Conservation (phyloP, 2,888 invertebrate genomes). For the Lasioglossum zephyrum region DNA sequence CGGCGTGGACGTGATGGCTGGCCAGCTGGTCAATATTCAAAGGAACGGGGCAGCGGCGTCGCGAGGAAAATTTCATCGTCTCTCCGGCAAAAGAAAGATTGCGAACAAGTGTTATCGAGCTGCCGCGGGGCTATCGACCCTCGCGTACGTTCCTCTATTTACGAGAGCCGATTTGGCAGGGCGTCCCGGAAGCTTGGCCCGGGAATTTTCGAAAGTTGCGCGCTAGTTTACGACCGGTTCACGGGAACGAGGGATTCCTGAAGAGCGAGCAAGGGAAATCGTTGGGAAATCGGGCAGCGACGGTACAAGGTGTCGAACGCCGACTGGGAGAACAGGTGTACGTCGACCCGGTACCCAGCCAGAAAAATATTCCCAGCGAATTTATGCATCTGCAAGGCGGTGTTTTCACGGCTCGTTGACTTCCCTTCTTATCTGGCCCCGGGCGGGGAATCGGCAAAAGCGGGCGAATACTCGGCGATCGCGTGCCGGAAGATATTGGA, state of each 20-base stretch:
- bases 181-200: constrained; percentile 33
- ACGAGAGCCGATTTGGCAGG: constrained; percentile 61
- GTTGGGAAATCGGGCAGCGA: background rate
- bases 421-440: constrained; percentile 49
- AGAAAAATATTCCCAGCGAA: constrained; percentile 58
- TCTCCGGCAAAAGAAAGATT: constrained; percentile 40
- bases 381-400: constrained; percentile 57
- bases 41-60: constrained; percentile 7
- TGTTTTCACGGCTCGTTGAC: constrained; percentile 66
- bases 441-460: constrained; percentile 51
- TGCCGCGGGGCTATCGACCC: constrained; percentile 17
- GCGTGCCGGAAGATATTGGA: constrained; percentile 58
- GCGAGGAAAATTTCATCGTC: constrained; percentile 25
- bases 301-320: constrained; percentile 37
- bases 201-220: constrained; percentile 48
- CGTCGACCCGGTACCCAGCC: constrained; percentile 9
- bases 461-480: constrained; percentile 43
- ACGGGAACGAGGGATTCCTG: background rate
- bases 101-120: constrained; percentile 47
- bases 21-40: constrained; percentile 37
- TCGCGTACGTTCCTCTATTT: constrained; percentile 51
- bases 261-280: constrained; percentile 13
- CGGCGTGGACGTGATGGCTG: constrained; percentile 4
- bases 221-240: constrained; percentile 53
- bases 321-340: constrained; percentile 63